Percentiles rank a stretch among this genome's conserved stretches.
Evolutionary conservation across 2,797 vertebrate genomes (phyloP).

Genomic region (Xenopus petersii): DNA sequence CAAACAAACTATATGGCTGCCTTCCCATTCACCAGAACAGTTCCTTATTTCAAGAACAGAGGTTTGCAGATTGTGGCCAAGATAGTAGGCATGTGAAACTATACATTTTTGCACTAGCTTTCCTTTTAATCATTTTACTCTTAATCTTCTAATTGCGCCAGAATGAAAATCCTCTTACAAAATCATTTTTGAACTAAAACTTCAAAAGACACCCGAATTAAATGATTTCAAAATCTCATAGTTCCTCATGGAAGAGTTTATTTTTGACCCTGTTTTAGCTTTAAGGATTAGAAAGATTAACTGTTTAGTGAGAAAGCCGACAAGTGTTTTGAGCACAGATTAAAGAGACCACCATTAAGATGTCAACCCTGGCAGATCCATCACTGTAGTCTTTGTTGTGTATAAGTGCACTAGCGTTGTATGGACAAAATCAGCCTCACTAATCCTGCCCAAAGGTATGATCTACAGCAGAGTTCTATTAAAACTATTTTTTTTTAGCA

Average conservation of each 20-base stretch:
- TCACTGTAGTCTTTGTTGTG: background rate
- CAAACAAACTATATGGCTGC: too few relatives aligned
- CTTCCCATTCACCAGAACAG: background rate
- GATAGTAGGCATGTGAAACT: background rate
- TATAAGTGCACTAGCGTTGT: background rate
- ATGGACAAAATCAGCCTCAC: background rate
- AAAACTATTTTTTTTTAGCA: background rate
- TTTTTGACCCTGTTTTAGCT: background rate
- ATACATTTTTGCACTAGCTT: background rate
- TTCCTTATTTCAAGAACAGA: background rate
- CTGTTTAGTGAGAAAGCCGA: constrained; percentile 19
- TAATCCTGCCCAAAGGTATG: constrained; percentile 8
- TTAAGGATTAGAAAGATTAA: constrained; percentile 10
- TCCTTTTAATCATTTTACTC: background rate
- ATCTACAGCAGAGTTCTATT: constrained; percentile 1
- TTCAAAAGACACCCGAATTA: background rate
- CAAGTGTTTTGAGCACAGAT: constrained; percentile 16
- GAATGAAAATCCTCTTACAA: background rate
- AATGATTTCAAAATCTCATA: background rate
- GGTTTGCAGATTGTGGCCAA: background rate
- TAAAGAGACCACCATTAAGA: constrained; percentile 14
- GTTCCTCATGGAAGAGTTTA: background rate
- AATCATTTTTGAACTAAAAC: background rate
- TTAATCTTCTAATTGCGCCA: background rate
- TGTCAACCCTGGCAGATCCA: constrained; percentile 2